A percentile compares a stretch with the other conserved stretches of the same genome.
These are phyloP conservation scores for Toxotes chatareus DNA, from an alignment of 2,113 vertebrate genomes.

Conservation along the genomic window DNA sequence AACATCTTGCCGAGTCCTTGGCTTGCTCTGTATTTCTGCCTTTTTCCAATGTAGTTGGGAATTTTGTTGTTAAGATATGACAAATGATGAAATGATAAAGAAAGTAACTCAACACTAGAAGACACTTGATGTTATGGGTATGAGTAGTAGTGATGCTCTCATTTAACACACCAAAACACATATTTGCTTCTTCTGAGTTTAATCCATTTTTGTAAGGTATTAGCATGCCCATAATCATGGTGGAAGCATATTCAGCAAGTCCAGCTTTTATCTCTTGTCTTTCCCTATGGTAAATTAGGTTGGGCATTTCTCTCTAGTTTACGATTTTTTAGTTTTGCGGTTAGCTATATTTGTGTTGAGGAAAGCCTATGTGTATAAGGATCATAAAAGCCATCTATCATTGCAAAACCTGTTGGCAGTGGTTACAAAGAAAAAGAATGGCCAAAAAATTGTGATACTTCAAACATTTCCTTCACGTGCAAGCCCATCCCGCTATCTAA, in stretches of 20 bases:
- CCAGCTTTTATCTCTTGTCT: background rate
- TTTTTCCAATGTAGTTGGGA: constrained; percentile 2
- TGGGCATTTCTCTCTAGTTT: background rate
- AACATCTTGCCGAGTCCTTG: constrained; percentile 27
- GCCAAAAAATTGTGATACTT: background rate
- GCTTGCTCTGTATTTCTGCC: background rate
- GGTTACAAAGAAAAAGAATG: background rate
- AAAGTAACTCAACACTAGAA: background rate
- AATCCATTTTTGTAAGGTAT: background rate
- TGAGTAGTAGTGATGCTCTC: background rate
- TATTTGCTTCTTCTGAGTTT: background rate
- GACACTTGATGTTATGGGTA: background rate
- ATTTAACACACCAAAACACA: background rate
- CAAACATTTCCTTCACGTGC: background rate
- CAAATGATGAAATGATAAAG: background rate
- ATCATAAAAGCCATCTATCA: background rate
- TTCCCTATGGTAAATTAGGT: background rate
- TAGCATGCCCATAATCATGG: background rate
- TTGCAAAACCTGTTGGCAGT: background rate
- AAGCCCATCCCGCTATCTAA: background rate
- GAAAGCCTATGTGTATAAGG: background rate
- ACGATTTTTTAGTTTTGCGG: background rate
- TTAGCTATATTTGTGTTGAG: background rate
- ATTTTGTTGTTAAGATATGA: background rate
- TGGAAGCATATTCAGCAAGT: background rate